These are phyloP conservation scores for Toxotes jaculatrix DNA, from an alignment of 2,113 vertebrate genomes.

Conservation along the genomic window DNA sequence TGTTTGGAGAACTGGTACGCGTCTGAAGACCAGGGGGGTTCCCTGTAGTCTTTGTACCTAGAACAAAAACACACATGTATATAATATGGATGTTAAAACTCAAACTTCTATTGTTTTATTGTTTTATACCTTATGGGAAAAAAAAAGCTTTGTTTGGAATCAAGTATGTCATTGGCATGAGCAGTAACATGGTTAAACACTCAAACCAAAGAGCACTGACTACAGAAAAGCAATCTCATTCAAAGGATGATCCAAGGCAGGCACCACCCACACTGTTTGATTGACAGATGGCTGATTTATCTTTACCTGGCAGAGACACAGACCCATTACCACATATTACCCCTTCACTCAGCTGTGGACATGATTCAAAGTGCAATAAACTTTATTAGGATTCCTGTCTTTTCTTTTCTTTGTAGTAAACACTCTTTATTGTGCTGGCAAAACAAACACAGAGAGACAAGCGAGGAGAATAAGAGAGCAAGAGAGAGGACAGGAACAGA, in stretches of 20 bases:
- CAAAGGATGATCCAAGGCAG: not conserved
- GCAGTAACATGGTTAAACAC: too few relatives aligned
- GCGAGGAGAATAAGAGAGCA: not conserved
- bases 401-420: conserved; percentile 62
- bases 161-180: not conserved
- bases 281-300: conserved; percentile 1
- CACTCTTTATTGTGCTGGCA: conserved; percentile 33
- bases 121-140: not conserved
- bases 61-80: conserved; percentile 21
- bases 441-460: conserved; percentile 21
- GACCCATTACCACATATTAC: not conserved
- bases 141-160: not conserved
- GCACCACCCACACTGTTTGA: not conserved
- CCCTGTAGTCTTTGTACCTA: conserved; percentile 98
- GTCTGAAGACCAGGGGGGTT: conserved; percentile 92
- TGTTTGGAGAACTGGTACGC: conserved; percentile 95
- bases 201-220: not conserved
- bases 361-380: conserved; percentile 21
- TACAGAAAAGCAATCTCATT: too few relatives aligned
- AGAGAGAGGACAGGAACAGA: not conserved
- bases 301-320: not conserved
- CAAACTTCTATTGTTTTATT: not conserved
- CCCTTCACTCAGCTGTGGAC: not conserved
- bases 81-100: not conserved
- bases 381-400: conserved; percentile 42